Percentiles rank a stretch among this genome's conserved stretches.
Conservation (phyloP, 1,140 invertebrate species). For the Zelostemma sp. region DNA sequence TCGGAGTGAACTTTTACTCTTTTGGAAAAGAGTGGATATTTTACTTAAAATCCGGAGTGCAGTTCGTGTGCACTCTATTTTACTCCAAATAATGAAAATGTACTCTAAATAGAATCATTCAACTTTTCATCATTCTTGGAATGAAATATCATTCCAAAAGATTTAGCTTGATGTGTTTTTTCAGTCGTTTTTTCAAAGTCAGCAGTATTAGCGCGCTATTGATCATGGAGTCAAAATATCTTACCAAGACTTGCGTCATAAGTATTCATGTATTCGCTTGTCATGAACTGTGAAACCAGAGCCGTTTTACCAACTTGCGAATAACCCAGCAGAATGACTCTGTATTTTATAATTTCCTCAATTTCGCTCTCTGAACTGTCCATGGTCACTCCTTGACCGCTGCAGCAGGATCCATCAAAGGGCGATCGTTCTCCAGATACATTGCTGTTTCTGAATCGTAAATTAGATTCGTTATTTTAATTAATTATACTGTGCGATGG, state of each 20-base stretch:
- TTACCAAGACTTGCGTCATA: slow-evolving; percentile 90
- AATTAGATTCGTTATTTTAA: slow-evolving; percentile 8
- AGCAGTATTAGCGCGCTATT: too few species aligned
- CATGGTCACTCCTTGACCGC: slow-evolving; percentile 72
- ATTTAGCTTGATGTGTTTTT: too few species aligned
- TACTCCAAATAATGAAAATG: too few species aligned
- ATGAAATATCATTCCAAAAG: too few species aligned
- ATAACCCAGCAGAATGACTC: slow-evolving; percentile 86
- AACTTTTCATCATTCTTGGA: too few species aligned
- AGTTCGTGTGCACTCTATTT: too few species aligned
- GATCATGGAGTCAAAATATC: too few species aligned
- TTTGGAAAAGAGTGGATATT: too few species aligned
- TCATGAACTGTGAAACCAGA: slow-evolving; percentile 92
- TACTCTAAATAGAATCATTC: too few species aligned
- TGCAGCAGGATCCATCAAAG: slow-evolving; percentile 87
- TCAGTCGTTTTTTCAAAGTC: too few species aligned
- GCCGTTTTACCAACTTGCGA: slow-evolving; percentile 91
- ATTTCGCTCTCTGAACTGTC: slow-evolving; percentile 73
- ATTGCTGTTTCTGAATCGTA: slow-evolving; percentile 66
- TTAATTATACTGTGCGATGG: not conserved
- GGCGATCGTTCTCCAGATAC: slow-evolving; percentile 84
- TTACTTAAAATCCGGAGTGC: too few species aligned
- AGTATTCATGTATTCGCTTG: slow-evolving; percentile 93
- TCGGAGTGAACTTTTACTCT: too few species aligned
- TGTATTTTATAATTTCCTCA: slow-evolving; percentile 77